Evolutionary conservation across 2,888 invertebrate genomes (phyloP), one percentile per base, ranked within the genome.

Genomic region (Andrena haemorrhoa): DNA sequence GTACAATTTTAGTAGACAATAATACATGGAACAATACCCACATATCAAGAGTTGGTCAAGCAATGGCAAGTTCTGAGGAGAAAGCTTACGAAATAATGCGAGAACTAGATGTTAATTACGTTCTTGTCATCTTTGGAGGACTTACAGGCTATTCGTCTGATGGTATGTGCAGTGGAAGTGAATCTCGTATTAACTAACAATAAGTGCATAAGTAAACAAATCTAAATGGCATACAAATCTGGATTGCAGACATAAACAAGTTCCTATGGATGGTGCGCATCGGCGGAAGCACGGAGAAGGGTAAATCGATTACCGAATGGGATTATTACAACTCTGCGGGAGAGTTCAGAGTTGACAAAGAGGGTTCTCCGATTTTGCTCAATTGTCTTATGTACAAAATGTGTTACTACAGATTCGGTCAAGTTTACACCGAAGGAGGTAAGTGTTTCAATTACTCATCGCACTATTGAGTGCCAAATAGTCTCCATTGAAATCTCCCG

Each of bases 21-120:
- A 99, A 99, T 93, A 99, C 99, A 0, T 99, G 99, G 99, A 99
- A 99, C 94, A 99, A 99, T 94, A 99, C 99, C 16, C 99, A 99
- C 94, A 99, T 99, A 91, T 99, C 98, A 8, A 95, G 99, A 83
- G 99, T 99, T 0, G 99, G 99, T 0, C 99, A 99, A 94, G 99
- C 99, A 1, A 99, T 99, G 99, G 98, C 99, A 0, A 98, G 98
- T 64, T 96, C 97, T 0, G 99, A 99, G 94, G 98, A 99, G 88
- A 97, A 97, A 92, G 99, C 99, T 0, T 99, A 99, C 93, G 98
- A 98, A 94, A 99, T 99, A 90, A 99, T 99, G 99, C 95, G 96
- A 82, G 99, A 99, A 93, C 94, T 99, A 56, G 99, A 99, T 93
- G 99, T 99, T 1, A 98, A 99, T 94, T 99, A 99, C 94, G 99